Base-by-base conservation (phyloP, 1,140 invertebrate species). In the Homalodisca vitripennis region DNA sequence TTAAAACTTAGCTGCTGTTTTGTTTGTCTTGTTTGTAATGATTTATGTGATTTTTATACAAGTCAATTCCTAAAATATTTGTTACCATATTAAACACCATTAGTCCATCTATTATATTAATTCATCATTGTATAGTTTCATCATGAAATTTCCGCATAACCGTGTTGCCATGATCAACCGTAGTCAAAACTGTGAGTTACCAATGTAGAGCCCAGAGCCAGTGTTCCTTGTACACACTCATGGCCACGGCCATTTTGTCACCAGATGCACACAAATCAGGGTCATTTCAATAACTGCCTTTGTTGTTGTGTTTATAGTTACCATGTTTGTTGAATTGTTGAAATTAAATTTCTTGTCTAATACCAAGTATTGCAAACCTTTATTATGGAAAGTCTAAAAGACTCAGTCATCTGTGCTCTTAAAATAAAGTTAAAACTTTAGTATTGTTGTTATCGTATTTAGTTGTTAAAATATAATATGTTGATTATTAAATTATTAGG, bases 51-150 rank as follows among this genome's bases (percentile, higher is more conserved):
- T 64, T 66, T 66, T 46, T 46, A 46, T 66, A 46, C 32, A 66
- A 66, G 63, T 66, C 41, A 46, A 66, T 66, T 66, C 63, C 63
- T 66, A 66, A 66, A 47, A 47, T 66, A 66, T 66, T 31, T 66
- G 63, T 66, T 66, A 66, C 63, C 63, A 66, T 66, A 47, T 64
- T 66, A 47, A 46, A 66, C 32, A 66, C 32, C 63, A 66, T 66
- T 66, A 46, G 32, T 46, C 26, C 27, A 46, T 46, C n/a, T n/a
- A 27, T 63, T 29, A 64, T 34, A 41, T 46, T 47, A 31, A 47
- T 66, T 46, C 63, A 66, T 46, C 32, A 47, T 46, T 60, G 22
- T 12, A 60, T 46, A 66, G 32, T 46, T 14, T 66, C 31, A 66
- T 66, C 63, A 47, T 66, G 17, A 66, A 26, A 47, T 32, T 32